Percentiles rank a stretch among this genome's conserved stretches.
Evolutionary conservation across 1,140 invertebrate species (phyloP).

Genomic region (Reticulitermes speratus): DNA sequence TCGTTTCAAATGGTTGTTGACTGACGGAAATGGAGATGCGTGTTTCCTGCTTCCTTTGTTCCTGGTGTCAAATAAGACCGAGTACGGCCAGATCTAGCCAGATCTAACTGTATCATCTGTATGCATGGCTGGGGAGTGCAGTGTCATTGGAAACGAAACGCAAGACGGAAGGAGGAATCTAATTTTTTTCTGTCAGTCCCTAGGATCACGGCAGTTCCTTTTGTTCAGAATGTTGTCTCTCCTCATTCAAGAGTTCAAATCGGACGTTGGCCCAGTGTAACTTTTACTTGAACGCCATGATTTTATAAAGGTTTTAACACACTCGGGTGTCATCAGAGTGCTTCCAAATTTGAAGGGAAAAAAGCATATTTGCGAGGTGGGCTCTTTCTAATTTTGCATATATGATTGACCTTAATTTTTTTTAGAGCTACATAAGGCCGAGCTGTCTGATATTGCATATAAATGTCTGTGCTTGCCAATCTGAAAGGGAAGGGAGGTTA

Average conservation of each 20-base stretch:
- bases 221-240: neutral
- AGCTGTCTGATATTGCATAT: too few species aligned
- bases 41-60: neutral
- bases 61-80: conserved; percentile 5
- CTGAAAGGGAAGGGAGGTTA: too few species aligned
- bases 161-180: neutral
- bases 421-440: too few species aligned
- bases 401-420: too few species aligned
- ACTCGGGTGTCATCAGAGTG: too few species aligned
- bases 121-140: neutral
- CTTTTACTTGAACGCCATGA: neutral
- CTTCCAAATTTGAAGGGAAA: too few species aligned
- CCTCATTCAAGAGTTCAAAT: neutral
- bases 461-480: too few species aligned
- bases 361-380: too few species aligned
- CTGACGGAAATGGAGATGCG: neutral
- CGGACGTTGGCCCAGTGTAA: neutral
- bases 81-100: neutral
- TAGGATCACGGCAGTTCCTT: neutral
- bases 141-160: neutral
- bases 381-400: too few species aligned
- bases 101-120: neutral
- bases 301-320: neutral
- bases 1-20: neutral
- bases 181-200: conserved; percentile 11